phyloP scores from a whole-genome alignment of 2,797 vertebrate species.

The Tragelaphus oryx region DNA sequence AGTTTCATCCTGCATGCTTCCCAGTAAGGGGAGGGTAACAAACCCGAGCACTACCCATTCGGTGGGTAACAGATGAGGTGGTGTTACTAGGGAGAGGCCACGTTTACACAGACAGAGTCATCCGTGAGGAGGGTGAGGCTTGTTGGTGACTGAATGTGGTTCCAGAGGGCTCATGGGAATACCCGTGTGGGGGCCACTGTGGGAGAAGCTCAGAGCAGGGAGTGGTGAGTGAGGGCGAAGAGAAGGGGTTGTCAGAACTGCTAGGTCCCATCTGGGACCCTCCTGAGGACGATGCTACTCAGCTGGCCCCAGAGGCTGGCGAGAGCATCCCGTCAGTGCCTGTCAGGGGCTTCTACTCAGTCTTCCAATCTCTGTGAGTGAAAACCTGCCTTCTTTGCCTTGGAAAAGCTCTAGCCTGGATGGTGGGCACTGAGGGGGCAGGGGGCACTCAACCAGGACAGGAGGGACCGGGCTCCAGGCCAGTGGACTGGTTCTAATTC shows the following conservation, averaged over 20 bases:
- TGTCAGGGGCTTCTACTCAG: no score
- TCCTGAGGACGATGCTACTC: background rate
- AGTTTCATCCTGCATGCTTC: background rate
- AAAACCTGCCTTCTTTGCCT: background rate
- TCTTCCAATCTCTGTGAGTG: background rate
- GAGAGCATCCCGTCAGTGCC: background rate
- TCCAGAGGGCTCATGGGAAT: background rate
- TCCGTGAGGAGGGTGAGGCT: background rate
- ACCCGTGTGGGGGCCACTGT: background rate
- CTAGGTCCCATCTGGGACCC: background rate
- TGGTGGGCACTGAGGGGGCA: background rate
- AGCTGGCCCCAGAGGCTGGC: background rate
- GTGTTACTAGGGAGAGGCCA: background rate
- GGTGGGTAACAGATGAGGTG: background rate
- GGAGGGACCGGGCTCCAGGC: background rate
- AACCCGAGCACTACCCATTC: background rate
- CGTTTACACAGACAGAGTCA: background rate
- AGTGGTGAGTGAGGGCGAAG: background rate
- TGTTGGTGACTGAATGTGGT: background rate
- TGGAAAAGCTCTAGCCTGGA: background rate
- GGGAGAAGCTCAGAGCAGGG: background rate
- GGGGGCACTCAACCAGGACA: background rate
- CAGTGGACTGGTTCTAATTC: no score
- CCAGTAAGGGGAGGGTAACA: background rate
- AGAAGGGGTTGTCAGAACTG: fast-evolving